These are phyloP conservation scores for Dasysyrphus albostriatus DNA, from an alignment of 2,888 invertebrate species.

Conservation along the genomic window DNA sequence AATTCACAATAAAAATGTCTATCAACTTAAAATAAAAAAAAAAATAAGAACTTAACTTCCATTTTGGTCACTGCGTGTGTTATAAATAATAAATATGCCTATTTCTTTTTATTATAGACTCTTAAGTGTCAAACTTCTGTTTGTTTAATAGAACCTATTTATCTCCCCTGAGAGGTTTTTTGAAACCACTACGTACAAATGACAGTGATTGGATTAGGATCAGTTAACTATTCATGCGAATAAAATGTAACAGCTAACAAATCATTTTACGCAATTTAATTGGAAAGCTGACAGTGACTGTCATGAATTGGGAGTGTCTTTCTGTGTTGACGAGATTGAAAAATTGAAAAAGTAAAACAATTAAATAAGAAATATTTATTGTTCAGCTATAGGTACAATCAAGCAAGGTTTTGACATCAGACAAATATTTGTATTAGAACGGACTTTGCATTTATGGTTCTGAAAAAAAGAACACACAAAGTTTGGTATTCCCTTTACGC, in stretches of 20 bases:
- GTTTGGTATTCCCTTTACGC: no score
- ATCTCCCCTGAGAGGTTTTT: neutral
- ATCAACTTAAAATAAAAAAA: neutral
- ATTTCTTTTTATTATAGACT: neutral
- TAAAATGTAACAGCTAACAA: slow-evolving; percentile 52
- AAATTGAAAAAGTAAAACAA: neutral
- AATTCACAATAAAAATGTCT: neutral
- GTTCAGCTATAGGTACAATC: no score
- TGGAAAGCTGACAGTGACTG: slow-evolving; percentile 16
- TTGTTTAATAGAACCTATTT: neutral
- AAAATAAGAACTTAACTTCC: neutral
- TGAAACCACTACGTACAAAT: neutral
- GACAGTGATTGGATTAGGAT: slow-evolving; percentile 68
- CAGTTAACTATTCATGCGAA: slow-evolving; percentile 54
- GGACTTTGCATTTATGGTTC: no score
- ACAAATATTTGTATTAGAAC: neutral
- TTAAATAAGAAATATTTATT: neutral
- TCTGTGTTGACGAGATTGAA: slow-evolving; percentile 4
- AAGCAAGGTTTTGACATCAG: neutral
- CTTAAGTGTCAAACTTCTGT: neutral
- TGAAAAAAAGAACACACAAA: no score
- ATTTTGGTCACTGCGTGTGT: no score
- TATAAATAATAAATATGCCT: neutral
- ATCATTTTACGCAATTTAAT: slow-evolving; percentile 52
- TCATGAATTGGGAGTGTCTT: slow-evolving; percentile 17